phyloP scores from a whole-genome alignment of 2,888 invertebrate genomes.

The Neocrepidodera transversa region DNA sequence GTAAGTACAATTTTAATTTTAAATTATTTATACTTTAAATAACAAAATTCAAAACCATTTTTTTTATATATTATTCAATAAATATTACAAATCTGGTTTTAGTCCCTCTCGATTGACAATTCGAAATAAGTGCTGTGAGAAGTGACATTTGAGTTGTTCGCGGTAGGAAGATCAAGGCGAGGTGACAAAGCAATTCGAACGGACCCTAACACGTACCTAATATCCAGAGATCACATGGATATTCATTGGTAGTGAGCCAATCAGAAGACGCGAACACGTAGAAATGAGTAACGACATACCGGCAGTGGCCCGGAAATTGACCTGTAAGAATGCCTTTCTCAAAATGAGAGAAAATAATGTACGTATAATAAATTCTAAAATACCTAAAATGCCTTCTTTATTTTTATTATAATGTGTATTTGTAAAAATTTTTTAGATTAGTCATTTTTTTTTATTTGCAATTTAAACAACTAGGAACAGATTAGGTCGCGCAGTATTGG shows the following conservation, averaged over 20 bases:
- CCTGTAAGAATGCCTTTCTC: constrained; percentile 33
- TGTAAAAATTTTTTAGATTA: no score
- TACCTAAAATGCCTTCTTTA: no score
- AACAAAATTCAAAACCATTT: no score
- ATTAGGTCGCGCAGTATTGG: no score
- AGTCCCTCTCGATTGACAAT: neutral
- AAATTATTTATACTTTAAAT: no score
- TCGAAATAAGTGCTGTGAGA: neutral
- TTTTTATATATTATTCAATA: no score
- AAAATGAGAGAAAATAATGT: constrained; percentile 28
- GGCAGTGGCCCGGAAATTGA: constrained; percentile 31
- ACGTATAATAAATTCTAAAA: no score
- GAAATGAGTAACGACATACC: constrained; percentile 34
- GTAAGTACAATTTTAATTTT: no score
- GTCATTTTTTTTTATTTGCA: no score
- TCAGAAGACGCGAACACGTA: neutral
- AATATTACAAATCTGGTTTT: no score
- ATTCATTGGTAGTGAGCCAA: constrained; percentile 44
- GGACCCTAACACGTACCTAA: constrained; percentile 42
- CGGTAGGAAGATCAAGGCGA: constrained; percentile 47
- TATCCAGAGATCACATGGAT: constrained; percentile 48
- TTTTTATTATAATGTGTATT: no score
- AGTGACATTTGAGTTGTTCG: constrained; percentile 40
- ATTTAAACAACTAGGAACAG: no score
- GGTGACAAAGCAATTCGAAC: constrained; percentile 33